A percentile compares a stretch with the other conserved stretches of the same genome.
These are phyloP conservation scores for Hydrochoerus hydrochaeris DNA, from an alignment of 2,113 vertebrate species.

Conservation along the genomic window DNA sequence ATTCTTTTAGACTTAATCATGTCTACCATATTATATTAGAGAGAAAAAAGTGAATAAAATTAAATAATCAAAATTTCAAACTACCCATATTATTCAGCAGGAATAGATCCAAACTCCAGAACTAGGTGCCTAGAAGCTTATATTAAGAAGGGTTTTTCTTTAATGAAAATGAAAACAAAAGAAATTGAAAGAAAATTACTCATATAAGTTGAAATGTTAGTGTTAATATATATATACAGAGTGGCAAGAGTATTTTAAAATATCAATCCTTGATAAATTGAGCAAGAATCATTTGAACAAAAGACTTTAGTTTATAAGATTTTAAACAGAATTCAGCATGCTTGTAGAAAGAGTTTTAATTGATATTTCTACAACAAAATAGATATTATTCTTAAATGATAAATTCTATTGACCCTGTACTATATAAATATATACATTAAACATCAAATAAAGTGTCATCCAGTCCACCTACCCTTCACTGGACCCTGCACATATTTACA, in stretches of 20 bases:
- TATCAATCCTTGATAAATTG: background rate
- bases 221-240: background rate
- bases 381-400: background rate
- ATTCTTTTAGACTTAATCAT: no score
- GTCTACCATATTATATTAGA: no score
- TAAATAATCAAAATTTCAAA: no score
- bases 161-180: background rate
- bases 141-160: background rate
- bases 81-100: no score
- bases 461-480: background rate
- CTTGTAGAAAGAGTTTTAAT: background rate
- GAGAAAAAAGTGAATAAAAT: no score
- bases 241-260: background rate
- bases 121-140: no score
- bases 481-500: background rate
- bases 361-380: background rate
- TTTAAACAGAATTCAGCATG: background rate
- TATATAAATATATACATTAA: background rate
- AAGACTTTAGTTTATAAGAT: background rate
- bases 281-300: no score
- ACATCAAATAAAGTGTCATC: background rate
- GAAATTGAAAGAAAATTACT: background rate
- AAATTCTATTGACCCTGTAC: background rate
- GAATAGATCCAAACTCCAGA: no score
- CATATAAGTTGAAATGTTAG: background rate